Percentiles rank a stretch among this genome's conserved stretches.
Evolutionary conservation across 2,888 invertebrate genomes (phyloP).

Genomic region (Melipona bicolor): DNA sequence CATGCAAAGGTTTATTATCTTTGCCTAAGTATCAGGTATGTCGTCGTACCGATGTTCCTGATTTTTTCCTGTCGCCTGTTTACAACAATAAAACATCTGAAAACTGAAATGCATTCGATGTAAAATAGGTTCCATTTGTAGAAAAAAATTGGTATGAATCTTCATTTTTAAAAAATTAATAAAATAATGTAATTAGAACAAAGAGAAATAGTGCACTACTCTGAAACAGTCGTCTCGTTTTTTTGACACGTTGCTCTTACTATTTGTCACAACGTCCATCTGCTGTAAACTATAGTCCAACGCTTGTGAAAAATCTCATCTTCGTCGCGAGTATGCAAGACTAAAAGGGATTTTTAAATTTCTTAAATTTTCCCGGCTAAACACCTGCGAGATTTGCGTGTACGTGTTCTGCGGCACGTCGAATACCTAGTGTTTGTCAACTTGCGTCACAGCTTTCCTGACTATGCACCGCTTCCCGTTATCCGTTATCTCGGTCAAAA

Average conservation of each 20-base stretch:
- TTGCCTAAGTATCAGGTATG: not conserved
- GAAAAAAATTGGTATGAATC: too few relatives aligned
- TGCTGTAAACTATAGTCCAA: not conserved
- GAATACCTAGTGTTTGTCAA: not conserved
- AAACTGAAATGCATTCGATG: too few relatives aligned
- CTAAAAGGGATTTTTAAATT: not conserved
- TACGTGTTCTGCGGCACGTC: slow-evolving; percentile 40
- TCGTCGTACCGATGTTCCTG: too few relatives aligned
- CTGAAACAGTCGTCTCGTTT: not conserved
- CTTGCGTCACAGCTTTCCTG: slow-evolving; percentile 38
- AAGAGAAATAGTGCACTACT: not conserved
- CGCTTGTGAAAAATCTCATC: too few relatives aligned
- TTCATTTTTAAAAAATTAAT: too few relatives aligned
- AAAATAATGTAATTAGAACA: too few relatives aligned
- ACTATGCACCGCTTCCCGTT: slow-evolving; percentile 29
- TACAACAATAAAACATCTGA: too few relatives aligned
- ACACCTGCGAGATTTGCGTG: not conserved
- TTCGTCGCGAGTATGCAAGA: not conserved
- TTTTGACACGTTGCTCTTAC: not conserved
- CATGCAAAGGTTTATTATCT: not conserved
- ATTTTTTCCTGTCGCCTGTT: too few relatives aligned
- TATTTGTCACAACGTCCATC: not conserved
- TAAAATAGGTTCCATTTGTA: too few relatives aligned
- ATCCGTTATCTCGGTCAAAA: slow-evolving; percentile 49
- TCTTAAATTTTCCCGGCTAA: too few relatives aligned